phyloP scores from a whole-genome alignment of 2,113 vertebrate species.

The Indri indri region DNA sequence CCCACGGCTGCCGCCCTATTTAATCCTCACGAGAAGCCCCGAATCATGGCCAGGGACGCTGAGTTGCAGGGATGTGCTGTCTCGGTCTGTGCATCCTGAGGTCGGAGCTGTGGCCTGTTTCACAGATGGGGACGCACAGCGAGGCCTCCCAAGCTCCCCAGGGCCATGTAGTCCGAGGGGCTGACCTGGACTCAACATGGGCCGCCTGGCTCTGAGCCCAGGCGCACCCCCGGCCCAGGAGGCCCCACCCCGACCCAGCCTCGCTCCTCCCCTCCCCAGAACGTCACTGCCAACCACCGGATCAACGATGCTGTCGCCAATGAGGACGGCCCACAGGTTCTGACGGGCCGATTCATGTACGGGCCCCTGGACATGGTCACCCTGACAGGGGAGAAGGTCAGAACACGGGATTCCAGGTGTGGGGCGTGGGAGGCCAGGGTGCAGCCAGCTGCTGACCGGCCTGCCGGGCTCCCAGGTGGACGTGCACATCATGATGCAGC shows the following conservation, averaged over 20 bases:
- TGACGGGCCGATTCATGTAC: constrained; percentile 96
- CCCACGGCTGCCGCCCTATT: fast-evolving
- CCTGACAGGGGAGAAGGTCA: constrained; percentile 97
- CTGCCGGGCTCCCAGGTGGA: constrained; percentile 88
- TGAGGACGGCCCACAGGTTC: constrained; percentile 92
- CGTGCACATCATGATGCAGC: constrained; percentile 98
- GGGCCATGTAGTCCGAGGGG: background rate
- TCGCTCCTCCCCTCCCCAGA: constrained; percentile 82
- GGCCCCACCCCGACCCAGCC: background rate
- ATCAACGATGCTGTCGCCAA: constrained; percentile 94
- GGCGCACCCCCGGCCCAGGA: background rate
- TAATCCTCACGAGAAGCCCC: background rate
- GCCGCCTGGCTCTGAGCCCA: background rate
- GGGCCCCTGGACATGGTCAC: constrained; percentile 99
- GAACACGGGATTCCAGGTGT: fast-evolving
- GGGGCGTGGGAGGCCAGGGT: background rate
- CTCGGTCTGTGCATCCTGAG: fast-evolving
- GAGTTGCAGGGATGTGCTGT: background rate
- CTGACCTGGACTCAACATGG: background rate
- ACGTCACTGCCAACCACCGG: constrained; percentile 96
- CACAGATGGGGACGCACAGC: background rate
- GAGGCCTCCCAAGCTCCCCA: background rate
- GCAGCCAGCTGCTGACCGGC: fast-evolving
- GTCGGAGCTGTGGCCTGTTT: fast-evolving
- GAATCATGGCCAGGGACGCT: background rate